phyloP scores from a whole-genome alignment of 2,888 invertebrate genomes.

The Agapostemon virescens region DNA sequence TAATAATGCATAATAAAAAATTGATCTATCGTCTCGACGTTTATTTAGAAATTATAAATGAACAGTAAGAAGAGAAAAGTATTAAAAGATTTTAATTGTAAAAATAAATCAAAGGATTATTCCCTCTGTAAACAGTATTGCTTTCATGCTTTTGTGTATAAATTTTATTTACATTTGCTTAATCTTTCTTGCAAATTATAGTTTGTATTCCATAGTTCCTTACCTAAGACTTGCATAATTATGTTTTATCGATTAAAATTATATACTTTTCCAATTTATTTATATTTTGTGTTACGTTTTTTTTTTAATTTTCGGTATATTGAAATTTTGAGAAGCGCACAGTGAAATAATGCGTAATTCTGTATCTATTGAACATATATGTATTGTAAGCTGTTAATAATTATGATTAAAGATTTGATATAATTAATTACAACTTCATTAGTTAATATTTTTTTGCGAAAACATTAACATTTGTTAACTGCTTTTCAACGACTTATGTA shows the following conservation, averaged over 20 bases:
- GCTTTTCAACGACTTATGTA: slow-evolving; percentile 19
- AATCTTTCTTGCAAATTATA: slow-evolving; percentile 21
- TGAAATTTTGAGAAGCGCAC: slow-evolving; percentile 12
- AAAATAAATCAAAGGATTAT: slow-evolving; percentile 17
- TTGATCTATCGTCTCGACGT: background rate
- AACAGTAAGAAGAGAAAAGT: slow-evolving; percentile 12
- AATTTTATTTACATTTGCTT: background rate
- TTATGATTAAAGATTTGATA: slow-evolving; percentile 2
- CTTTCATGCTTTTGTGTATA: slow-evolving; percentile 25
- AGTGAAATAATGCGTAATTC: slow-evolving; percentile 32
- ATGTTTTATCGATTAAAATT: slow-evolving; percentile 33
- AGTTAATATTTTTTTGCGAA: slow-evolving; percentile 1
- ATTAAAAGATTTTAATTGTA: slow-evolving; percentile 15
- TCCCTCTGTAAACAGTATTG: slow-evolving; percentile 12
- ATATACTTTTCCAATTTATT: slow-evolving; percentile 6
- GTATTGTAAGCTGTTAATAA: slow-evolving; percentile 33
- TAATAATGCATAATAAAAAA: background rate
- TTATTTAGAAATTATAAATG: background rate
- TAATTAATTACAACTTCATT: slow-evolving; percentile 20
- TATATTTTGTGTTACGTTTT: slow-evolving; percentile 23
- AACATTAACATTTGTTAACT: slow-evolving; percentile 9
- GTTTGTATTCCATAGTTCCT: slow-evolving; percentile 40
- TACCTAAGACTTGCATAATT: slow-evolving; percentile 37
- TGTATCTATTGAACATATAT: slow-evolving; percentile 13
- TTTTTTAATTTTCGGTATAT: slow-evolving; percentile 11